phyloP scores from a whole-genome alignment of 2,888 invertebrate species.

The Eremobia ochroleuca region DNA sequence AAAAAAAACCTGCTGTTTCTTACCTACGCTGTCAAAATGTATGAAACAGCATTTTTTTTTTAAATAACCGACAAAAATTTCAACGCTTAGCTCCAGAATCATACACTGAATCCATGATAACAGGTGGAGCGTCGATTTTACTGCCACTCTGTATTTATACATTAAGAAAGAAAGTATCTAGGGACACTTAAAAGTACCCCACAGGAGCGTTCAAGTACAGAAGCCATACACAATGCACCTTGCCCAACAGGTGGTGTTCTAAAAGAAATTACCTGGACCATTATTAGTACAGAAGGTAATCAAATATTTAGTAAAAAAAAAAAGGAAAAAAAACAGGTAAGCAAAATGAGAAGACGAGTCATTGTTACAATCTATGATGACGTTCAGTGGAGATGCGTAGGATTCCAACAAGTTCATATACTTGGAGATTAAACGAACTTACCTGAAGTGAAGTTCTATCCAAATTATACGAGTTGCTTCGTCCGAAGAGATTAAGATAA shows the following conservation, averaged over 20 bases:
- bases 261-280: background rate
- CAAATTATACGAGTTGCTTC: too few species aligned
- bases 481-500: too few species aligned
- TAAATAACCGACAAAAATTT: too few species aligned
- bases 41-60: too few species aligned
- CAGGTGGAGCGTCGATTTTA: too few species aligned
- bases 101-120: too few species aligned
- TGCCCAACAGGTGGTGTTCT: background rate
- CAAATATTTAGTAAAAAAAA: background rate
- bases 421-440: too few species aligned
- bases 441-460: too few species aligned
- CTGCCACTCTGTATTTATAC: too few species aligned
- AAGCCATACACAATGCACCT: background rate
- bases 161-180: background rate
- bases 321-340: conserved; percentile 18
- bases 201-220: too few species aligned
- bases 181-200: background rate
- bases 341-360: background rate
- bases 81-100: too few species aligned
- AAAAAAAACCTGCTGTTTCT: background rate
- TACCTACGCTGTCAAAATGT: background rate
- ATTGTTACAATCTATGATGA: conserved; percentile 16
- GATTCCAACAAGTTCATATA: conserved; percentile 44
- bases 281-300: too few species aligned
- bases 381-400: conserved; percentile 8